phyloP scores from a whole-genome alignment of 2,888 invertebrate genomes.

The Crossocerus cetratus region DNA sequence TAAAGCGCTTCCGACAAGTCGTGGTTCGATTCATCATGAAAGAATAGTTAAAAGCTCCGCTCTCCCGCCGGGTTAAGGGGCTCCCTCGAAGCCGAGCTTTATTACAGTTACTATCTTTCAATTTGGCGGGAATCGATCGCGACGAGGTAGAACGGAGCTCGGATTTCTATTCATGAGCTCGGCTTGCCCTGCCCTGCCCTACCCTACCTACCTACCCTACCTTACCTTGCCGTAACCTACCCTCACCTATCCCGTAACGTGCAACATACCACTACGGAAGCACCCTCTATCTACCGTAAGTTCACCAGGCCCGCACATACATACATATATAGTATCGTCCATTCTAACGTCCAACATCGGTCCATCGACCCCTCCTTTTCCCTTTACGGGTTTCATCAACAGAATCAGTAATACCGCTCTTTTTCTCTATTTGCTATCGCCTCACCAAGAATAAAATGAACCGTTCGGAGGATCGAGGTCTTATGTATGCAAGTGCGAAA shows the following conservation, averaged over 20 bases:
- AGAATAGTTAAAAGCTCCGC: not conserved
- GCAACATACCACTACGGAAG: not conserved
- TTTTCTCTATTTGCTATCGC: too few relatives aligned
- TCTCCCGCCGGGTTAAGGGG: not conserved
- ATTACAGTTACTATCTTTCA: conserved; percentile 26
- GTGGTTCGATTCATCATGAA: too few relatives aligned
- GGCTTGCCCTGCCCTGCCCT: conserved; percentile 11
- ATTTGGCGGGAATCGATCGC: conserved; percentile 35
- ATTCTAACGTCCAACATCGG: conserved; percentile 8
- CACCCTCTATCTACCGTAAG: conserved; percentile 42
- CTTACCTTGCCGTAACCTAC: conserved; percentile 25
- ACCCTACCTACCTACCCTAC: conserved; percentile 14
- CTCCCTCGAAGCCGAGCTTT: conserved; percentile 22
- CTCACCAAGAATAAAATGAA: too few relatives aligned
- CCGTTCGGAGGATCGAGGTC: too few relatives aligned
- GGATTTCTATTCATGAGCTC: conserved; percentile 16
- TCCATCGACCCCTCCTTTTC: not conserved
- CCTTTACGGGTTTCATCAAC: not conserved
- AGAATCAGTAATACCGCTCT: too few relatives aligned
- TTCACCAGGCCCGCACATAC: conserved; percentile 46
- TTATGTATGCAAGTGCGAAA: too few relatives aligned
- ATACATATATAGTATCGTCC: conserved; percentile 25
- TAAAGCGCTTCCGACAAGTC: too few relatives aligned
- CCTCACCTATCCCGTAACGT: not conserved
- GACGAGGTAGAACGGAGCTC: not conserved